Evolutionary conservation across 2,797 vertebrate genomes (phyloP), one percentile per base, ranked within the genome.

Genomic region (Hephaestus fuliginosus): DNA sequence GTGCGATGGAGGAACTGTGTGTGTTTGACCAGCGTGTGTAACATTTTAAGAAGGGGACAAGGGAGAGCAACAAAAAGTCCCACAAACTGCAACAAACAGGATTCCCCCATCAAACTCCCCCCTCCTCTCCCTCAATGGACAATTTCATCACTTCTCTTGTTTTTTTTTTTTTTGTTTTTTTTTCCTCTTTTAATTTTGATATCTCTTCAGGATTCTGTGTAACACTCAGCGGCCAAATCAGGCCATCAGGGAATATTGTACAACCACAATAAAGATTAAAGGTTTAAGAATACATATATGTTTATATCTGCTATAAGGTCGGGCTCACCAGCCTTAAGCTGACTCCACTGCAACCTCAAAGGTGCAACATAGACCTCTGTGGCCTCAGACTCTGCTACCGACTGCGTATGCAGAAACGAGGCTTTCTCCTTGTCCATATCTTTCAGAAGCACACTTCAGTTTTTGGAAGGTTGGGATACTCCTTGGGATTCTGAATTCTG

Each of bases 221-320:
- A 96, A 97, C 96, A 97, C 97, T 95, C 96, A 97, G 96, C 96
- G 95, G 95, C 95, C 95, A 89, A 61, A 95, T 95, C 95, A 95
- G 96, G 96, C 96, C 96, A 96, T 96, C 96, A 96, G 96, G 96
- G 97, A 96, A 96, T 95, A 95, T 95, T 95, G 93, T 96, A 95
- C 96, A 95, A 96, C 96, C 96, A 97, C 97, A 94, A 93, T 95
- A 95, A 94, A 88, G 76, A 93, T 91, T 76, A 83, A 92, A 94
- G 93, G 92, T 94, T 92, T 91, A 93, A 92, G 89, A 89, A 89
- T 88, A 93, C 92, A 94, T 93, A 94, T 91, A 94, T 94, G 92
- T 95, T 95, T 95, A 94, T 94, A 94, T 94, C 92, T 93, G 92
- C 90, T 93, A 81, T 85, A 88, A 93, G 90, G 86, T 86, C 49